Evolutionary conservation across 2,113 vertebrate genomes (phyloP), one percentile per base, ranked within the genome.

Genomic region (Damaliscus lunatus): DNA sequence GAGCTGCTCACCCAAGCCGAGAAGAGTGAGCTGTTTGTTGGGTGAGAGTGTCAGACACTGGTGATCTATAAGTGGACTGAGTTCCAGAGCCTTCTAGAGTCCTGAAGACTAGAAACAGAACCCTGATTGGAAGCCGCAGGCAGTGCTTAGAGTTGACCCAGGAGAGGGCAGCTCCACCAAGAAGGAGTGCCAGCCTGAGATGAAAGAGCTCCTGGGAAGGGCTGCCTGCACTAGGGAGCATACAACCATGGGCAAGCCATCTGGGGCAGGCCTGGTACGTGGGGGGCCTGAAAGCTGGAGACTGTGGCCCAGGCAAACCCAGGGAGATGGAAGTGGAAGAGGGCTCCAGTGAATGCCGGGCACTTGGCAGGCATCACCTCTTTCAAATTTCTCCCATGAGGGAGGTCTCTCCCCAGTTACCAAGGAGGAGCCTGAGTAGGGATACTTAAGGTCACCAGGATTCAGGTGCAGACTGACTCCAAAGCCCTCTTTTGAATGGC

Each of bases 241-340:
- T 4, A 5, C 0, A 5, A 10, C 86, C 90, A 5, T 1, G 0
- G 25, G 33, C 9, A 12, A 17, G 71, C 50, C 25, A 0, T 21
- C 82, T 40, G 17, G 36, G 48, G 71, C 1, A 7, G 36, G 43
- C 59, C 88, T 15, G 21, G 19, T 5, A 19, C 33, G 7, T 2
- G 82, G 27, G n/a, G 4, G 25, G 52, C 9, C 55, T 88, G 43
- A 74, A 88, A 90, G 57, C 46, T 36, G 29, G 85, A 13, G 59
- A n/a, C 19, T 2, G 7, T 10, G n/a, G 19, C 91, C 57, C 67
- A 7, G 25, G 40, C 36, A 80, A 17, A 71, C 3, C 15, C n/a
- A 62, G 17, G 27, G 25, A 4, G 50, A 53, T 21, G 23, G 50
- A 33, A 62, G 84, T 25, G 27, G 64, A 25, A 78, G 21, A 43